Percentiles rank a stretch among this genome's conserved stretches.
Conservation (phyloP, 2,888 invertebrate genomes). For the Yponomeuta cagnagella region DNA sequence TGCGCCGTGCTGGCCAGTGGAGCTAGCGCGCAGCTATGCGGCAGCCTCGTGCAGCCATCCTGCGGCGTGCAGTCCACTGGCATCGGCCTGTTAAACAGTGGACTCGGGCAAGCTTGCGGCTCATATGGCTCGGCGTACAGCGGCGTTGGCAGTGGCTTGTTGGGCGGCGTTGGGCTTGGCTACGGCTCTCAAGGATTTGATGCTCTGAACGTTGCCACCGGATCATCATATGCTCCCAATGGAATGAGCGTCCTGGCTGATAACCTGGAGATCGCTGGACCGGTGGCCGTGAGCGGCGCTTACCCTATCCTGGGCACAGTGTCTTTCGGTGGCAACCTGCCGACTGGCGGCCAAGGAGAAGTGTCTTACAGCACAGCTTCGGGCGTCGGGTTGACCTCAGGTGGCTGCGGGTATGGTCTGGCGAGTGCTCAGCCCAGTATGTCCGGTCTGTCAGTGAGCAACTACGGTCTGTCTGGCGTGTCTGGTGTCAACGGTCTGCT, state of each 20-base stretch:
- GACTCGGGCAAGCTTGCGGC: neutral
- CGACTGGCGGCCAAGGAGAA: neutral
- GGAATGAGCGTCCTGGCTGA: constrained; percentile 7
- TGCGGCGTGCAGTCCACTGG: neutral
- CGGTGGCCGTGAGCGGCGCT: neutral
- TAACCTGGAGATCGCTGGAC: constrained; percentile 8
- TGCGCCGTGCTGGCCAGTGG: neutral
- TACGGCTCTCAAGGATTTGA: neutral
- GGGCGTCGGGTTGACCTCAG: constrained; percentile 2
- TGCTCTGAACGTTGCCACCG: neutral
- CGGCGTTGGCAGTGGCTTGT: neutral
- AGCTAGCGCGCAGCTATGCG: neutral
- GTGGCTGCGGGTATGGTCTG: constrained; percentile 2
- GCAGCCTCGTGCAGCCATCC: neutral
- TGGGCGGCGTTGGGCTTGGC: neutral
- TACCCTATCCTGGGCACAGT: neutral
- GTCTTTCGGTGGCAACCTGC: neutral
- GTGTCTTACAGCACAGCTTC: neutral
- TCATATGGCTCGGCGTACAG: neutral
- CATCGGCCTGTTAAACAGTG: neutral
- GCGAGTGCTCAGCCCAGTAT: neutral
- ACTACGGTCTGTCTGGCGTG: constrained; percentile 1
- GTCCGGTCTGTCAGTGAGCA: neutral
- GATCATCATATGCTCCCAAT: neutral
- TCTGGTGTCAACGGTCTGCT: neutral